Conservation (phyloP, 2,888 invertebrate species). For the Invenusta paracnida region DNA sequence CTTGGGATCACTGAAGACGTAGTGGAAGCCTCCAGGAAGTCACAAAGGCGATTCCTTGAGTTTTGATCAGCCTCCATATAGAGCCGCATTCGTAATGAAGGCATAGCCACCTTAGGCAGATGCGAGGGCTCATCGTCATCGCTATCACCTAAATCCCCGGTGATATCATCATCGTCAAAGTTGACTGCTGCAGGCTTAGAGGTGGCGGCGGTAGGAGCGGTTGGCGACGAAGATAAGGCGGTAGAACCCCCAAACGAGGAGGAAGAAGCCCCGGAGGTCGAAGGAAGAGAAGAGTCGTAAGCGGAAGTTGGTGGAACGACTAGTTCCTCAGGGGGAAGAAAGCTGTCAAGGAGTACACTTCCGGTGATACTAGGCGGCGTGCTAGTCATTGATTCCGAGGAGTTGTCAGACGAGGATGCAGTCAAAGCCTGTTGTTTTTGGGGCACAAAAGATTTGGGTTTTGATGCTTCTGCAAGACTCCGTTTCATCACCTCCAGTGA, state of each 20-base stretch:
- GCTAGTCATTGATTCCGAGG: background rate
- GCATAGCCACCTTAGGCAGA: conserved; percentile 23
- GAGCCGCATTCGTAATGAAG: conserved; percentile 38
- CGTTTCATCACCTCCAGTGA: background rate
- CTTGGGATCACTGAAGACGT: background rate
- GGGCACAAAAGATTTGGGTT: background rate
- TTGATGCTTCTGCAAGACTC: background rate
- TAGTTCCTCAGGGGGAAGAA: background rate
- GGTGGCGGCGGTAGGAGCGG: background rate
- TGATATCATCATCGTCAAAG: background rate
- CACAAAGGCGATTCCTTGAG: background rate
- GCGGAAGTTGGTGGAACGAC: background rate
- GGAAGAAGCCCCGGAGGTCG: background rate
- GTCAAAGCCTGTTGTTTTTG: background rate
- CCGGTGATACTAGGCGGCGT: background rate
- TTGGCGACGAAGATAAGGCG: background rate
- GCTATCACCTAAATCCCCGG: no score
- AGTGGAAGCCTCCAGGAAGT: conserved; percentile 24
- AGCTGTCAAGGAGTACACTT: background rate
- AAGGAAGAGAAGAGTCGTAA: background rate
- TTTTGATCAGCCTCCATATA: conserved; percentile 24
- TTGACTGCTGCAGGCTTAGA: background rate
- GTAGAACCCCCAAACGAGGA: background rate
- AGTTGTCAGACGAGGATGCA: background rate
- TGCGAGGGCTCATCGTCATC: conserved; percentile 35